Evolutionary conservation across 2,113 vertebrate genomes (phyloP).

Genomic region (Peucedramus taeniatus): DNA sequence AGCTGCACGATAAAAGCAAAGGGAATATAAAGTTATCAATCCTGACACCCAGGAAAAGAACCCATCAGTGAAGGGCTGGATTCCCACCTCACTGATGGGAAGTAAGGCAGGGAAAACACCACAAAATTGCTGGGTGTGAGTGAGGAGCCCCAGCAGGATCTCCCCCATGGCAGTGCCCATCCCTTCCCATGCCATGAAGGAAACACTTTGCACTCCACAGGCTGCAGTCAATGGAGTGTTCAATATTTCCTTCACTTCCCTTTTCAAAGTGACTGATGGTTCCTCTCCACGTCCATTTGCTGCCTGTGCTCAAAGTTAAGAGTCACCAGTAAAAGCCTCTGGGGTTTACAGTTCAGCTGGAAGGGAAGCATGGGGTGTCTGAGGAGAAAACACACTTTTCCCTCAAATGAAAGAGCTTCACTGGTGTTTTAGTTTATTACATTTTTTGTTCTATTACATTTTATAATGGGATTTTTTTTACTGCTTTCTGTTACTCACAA

Average conservation of each 20-base stretch:
- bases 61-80: rapidly evolving
- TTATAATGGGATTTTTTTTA: not conserved
- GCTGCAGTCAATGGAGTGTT: not conserved
- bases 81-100: not conserved
- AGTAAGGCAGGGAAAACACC: not conserved
- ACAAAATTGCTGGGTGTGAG: rapidly evolving
- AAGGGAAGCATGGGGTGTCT: not conserved
- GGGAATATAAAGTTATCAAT: not conserved
- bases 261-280: not conserved
- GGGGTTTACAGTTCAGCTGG: not conserved
- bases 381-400: not conserved
- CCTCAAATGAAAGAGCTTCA: not conserved
- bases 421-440: not conserved
- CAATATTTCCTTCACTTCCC: constrained; percentile 19
- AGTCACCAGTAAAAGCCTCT: not conserved
- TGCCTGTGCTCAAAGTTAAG: not conserved
- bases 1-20: not conserved
- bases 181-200: not conserved
- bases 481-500: not conserved
- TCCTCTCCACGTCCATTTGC: not conserved
- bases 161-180: not conserved
- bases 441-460: not conserved
- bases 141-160: not conserved
- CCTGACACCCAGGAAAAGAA: not conserved
- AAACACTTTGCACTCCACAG: not conserved